phyloP scores from a whole-genome alignment of 2,797 vertebrate genomes.

The Myotis planiceps region DNA sequence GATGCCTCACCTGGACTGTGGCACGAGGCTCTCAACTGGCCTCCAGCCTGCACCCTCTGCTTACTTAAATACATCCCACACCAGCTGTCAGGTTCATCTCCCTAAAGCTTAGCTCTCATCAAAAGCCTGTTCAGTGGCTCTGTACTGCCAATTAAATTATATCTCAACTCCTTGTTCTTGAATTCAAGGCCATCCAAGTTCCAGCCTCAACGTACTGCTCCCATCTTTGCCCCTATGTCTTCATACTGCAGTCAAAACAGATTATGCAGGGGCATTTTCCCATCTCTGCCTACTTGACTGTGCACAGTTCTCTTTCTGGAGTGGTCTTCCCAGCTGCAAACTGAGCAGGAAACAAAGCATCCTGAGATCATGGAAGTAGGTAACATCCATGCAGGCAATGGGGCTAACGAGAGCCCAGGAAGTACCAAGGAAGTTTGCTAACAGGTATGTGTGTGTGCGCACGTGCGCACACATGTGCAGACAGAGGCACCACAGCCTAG shows the following conservation, averaged over 20 bases:
- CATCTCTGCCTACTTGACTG: not conserved
- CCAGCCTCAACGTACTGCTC: not conserved
- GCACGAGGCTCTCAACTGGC: not conserved
- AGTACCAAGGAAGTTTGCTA: not conserved
- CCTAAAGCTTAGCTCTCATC: not conserved
- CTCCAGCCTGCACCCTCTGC: not conserved
- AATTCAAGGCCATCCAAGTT: not conserved
- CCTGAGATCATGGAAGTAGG: not conserved
- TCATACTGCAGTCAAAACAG: not conserved
- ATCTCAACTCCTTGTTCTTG: not conserved
- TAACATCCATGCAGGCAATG: not conserved
- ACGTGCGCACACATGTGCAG: not conserved
- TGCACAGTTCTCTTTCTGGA: not conserved
- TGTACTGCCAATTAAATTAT: not conserved
- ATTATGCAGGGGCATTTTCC: not conserved
- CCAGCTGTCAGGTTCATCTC: not conserved
- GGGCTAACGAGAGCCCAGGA: not conserved
- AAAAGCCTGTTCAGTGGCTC: not conserved
- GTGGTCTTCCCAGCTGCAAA: not conserved
- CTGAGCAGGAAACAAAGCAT: not conserved
- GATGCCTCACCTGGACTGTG: not conserved
- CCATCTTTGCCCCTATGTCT: not conserved
- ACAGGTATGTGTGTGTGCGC: not conserved
- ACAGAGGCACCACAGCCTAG: not conserved
- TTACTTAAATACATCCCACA: not conserved